These are phyloP conservation scores for Chrysodeixis includens DNA, from an alignment of 2,888 invertebrate genomes.

Conservation along the genomic window DNA sequence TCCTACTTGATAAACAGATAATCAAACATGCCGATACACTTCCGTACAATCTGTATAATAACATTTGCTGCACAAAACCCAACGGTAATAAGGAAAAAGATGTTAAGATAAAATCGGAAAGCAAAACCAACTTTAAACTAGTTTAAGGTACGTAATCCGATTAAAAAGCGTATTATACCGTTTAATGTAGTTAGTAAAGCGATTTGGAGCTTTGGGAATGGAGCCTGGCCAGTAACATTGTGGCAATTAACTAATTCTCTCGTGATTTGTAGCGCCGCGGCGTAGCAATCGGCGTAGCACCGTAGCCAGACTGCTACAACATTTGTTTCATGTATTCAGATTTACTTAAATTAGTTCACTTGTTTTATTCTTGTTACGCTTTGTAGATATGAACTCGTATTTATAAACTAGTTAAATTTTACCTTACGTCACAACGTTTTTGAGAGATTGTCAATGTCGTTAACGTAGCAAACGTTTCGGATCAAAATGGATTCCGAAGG, in stretches of 20 bases:
- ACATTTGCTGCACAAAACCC: background rate
- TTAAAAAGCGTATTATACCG: conserved; percentile 6
- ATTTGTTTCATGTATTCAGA: conserved; percentile 30
- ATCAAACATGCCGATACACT: background rate
- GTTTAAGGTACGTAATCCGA: conserved; percentile 6
- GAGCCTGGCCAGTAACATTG: conserved; percentile 29
- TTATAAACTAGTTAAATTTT: background rate
- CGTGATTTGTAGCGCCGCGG: conserved; percentile 41
- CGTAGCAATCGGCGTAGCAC: conserved; percentile 49
- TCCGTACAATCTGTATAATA: background rate
- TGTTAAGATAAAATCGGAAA: conserved; percentile 4
- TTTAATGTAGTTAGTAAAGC: conserved; percentile 23
- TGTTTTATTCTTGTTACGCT: conserved; percentile 33
- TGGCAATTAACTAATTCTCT: conserved; percentile 49
- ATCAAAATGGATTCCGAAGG: conserved; percentile 22
- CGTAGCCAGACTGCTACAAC: conserved; percentile 38
- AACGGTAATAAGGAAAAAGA: background rate
- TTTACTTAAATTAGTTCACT: conserved; percentile 30
- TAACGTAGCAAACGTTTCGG: background rate
- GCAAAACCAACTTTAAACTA: background rate
- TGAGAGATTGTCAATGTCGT: conserved; percentile 8
- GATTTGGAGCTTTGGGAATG: conserved; percentile 29
- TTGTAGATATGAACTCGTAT: conserved; percentile 17
- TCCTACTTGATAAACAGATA: conserved; percentile 2
- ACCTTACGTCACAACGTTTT: background rate